These are phyloP conservation scores for Piaya cayana DNA, from an alignment of 2,113 vertebrate species.

Conservation along the genomic window DNA sequence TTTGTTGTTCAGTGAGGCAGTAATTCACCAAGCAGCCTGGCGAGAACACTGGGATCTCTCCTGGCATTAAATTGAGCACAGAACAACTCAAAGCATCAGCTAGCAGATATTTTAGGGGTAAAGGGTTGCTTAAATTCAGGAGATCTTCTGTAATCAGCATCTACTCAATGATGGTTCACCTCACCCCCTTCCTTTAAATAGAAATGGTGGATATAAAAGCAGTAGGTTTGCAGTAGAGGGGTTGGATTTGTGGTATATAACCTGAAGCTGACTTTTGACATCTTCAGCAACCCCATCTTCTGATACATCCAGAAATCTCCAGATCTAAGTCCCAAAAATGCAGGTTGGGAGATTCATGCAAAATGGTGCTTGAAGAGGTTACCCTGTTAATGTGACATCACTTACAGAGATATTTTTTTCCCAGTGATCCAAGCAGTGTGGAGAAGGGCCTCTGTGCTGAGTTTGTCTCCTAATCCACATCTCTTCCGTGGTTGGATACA, in stretches of 20 bases:
- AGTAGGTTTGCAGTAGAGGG: background rate
- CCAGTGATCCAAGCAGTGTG: background rate
- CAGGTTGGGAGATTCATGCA: background rate
- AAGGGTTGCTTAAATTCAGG: background rate
- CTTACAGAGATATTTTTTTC: background rate
- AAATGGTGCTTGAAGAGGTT: background rate
- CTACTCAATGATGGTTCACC: background rate
- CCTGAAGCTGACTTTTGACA: background rate
- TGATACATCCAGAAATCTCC: background rate
- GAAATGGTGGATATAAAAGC: background rate
- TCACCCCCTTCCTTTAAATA: background rate
- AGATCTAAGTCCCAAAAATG: background rate
- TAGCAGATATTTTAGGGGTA: background rate
- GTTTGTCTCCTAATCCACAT: background rate
- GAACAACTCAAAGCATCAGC: background rate
- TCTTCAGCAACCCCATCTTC: background rate
- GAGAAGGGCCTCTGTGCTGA: background rate
- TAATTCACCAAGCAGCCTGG: background rate
- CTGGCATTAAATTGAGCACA: background rate
- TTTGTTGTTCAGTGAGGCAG: background rate
- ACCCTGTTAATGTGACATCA: too few species aligned
- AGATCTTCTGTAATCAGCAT: background rate
- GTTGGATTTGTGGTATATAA: background rate
- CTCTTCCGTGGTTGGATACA: rapidly evolving
- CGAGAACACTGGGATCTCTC: background rate